Base-by-base conservation (phyloP, 2,797 vertebrate species). In the Rhabdomys pumilio region DNA sequence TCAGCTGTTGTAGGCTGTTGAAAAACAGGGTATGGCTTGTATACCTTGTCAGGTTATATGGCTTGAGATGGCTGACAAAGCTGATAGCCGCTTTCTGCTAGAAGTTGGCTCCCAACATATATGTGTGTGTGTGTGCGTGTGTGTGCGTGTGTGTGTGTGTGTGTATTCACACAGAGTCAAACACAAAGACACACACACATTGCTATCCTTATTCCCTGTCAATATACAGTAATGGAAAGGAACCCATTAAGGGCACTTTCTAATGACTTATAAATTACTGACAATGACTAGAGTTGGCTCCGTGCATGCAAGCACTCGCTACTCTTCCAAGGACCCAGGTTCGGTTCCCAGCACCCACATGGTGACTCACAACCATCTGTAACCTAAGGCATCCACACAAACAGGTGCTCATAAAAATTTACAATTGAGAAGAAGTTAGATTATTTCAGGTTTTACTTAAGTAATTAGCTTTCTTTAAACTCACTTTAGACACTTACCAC, bases 401-500 rank as follows among this genome's bases (percentile, higher is more conserved):
- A 84, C 12, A 50, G 20, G 29, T 41, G n/a, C 7, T 14, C 47
- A 87, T 38, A 38, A 4, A 17, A 69, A 26, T 15, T 15, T 55
- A 38, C 13, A 86, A 77, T 5, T 29, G 24, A 96, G 53, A 79
- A 29, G 65, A 92, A 67, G 72, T 59, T 61, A 89, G 29, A 63
- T 15, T 79, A 69, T n/a, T 69, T 29, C 53, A 65, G 75, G 12
- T 96, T 38, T 96, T 91, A 59, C 20, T 29, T 88, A 87, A 76
- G 77, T 38, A 47, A 79, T 76, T 86, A 83, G 17, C 38, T 90
- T 90, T 95, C 87, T 77, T 96, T 85, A 96, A 97, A 75, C 63
- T 14, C n/a, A 79, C 17, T 90, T 88, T 82, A 91, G 89, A 86
- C 57, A 96, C 97, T 97, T 96, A 98, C 96, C 81, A 47, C 29